A percentile compares a stretch with the other conserved stretches of the same genome.
Evolutionary conservation across 2,113 vertebrate genomes (phyloP).

Genomic region (Mobula birostris): DNA sequence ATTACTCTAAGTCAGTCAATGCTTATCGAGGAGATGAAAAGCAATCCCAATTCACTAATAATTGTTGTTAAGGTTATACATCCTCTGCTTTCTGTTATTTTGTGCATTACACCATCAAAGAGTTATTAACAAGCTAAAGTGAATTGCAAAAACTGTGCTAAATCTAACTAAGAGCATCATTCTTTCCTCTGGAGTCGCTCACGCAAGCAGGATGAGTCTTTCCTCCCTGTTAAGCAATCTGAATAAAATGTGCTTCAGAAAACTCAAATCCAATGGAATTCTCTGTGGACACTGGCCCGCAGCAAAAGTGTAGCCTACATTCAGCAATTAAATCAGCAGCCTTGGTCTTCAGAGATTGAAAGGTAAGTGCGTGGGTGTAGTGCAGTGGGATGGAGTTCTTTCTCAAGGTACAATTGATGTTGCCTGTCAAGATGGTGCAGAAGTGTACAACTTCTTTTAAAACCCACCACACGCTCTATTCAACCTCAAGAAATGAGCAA

Average conservation of each 20-base stretch:
- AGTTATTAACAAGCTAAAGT: background rate
- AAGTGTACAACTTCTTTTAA: background rate
- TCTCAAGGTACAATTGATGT: constrained; percentile 8
- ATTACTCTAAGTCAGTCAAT: background rate
- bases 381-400: background rate
- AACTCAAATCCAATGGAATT: constrained; percentile 20
- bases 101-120: background rate
- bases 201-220: background rate
- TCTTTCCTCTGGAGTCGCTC: background rate
- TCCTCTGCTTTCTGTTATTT: background rate
- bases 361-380: constrained; percentile 26
- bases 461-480: background rate
- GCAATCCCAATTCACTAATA: background rate
- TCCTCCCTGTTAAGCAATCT: background rate
- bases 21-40: background rate
- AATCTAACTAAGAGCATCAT: background rate
- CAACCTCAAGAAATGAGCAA: background rate
- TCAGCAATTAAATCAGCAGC: constrained; percentile 30
- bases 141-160: background rate
- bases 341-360: background rate
- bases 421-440: background rate
- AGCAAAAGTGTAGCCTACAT: constrained; percentile 8
- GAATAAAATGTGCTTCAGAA: background rate
- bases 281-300: background rate
- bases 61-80: background rate